Evolutionary conservation across 2,888 invertebrate genomes (phyloP).

Genomic region (Ectemnius continuus): DNA sequence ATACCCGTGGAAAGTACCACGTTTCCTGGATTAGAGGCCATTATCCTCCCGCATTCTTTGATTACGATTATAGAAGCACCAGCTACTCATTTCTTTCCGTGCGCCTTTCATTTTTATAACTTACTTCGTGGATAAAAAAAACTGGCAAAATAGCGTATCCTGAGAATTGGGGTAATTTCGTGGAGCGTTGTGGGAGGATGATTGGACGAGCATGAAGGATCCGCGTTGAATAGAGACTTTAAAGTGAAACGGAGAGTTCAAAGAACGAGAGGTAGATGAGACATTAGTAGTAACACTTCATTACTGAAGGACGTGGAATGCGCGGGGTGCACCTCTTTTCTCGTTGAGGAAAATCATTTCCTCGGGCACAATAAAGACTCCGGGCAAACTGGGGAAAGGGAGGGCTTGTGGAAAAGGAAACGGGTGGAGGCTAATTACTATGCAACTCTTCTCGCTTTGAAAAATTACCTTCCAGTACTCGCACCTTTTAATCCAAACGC

Average conservation of each 20-base stretch:
- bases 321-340: too few species aligned
- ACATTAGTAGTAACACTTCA: not conserved
- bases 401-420: not conserved
- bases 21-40: not conserved
- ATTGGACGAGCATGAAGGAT: too few species aligned
- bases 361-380: not conserved
- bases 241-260: not conserved
- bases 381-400: too few species aligned
- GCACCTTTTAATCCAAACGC: slow-evolving; percentile 67
- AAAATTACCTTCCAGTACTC: slow-evolving; percentile 52
- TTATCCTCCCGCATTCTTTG: not conserved
- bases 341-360: not conserved
- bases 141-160: too few species aligned
- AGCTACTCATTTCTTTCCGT: not conserved
- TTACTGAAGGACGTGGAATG: not conserved
- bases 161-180: not conserved
- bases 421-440: slow-evolving; percentile 7
- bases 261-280: slow-evolving; percentile 1
- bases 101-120: not conserved
- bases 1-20: slow-evolving; percentile 2
- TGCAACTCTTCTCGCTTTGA: slow-evolving; percentile 33
- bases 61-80: not conserved
- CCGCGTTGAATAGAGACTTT: too few species aligned
- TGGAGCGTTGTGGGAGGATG: too few species aligned
- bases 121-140: too few species aligned